Conservation (phyloP, 2,113 vertebrate genomes). For the Rhinopomastus cyanomelas region DNA sequence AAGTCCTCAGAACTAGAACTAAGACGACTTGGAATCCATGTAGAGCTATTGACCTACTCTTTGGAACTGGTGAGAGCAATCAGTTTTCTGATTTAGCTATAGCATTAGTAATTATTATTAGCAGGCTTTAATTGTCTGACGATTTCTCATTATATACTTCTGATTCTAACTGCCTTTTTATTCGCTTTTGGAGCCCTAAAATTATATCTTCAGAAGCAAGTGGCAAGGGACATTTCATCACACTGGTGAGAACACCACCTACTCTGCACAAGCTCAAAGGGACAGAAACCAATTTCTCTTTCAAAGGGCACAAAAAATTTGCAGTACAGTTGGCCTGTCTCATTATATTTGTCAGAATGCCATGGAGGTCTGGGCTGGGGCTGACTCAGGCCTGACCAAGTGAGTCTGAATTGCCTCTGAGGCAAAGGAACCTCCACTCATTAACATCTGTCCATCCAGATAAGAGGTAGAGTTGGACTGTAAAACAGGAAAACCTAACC, state of each 20-base stretch:
- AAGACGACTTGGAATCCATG: not conserved
- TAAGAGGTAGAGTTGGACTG: not conserved
- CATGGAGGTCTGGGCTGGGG: accelerated
- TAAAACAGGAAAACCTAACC: not conserved
- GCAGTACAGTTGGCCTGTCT: not conserved
- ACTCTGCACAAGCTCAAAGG: not conserved
- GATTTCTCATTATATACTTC: not conserved
- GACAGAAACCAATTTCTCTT: not conserved
- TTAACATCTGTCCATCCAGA: not conserved
- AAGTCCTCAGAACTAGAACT: not conserved
- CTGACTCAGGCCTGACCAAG: not conserved
- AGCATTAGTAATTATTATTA: too few species aligned
- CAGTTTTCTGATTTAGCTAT: not conserved
- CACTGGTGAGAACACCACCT: not conserved
- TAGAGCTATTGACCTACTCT: not conserved
- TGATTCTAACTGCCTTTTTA: not conserved
- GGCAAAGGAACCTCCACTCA: not conserved
- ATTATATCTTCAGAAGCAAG: not conserved
- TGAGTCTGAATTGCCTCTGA: not conserved
- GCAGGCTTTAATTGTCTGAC: not conserved
- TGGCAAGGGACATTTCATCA: not conserved
- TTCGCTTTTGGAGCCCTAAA: not conserved
- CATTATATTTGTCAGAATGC: not conserved
- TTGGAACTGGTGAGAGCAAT: not conserved
- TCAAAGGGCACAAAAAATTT: not conserved